These are phyloP conservation scores for Nematolebias whitei DNA, from an alignment of 2,113 vertebrate species.

Conservation along the genomic window DNA sequence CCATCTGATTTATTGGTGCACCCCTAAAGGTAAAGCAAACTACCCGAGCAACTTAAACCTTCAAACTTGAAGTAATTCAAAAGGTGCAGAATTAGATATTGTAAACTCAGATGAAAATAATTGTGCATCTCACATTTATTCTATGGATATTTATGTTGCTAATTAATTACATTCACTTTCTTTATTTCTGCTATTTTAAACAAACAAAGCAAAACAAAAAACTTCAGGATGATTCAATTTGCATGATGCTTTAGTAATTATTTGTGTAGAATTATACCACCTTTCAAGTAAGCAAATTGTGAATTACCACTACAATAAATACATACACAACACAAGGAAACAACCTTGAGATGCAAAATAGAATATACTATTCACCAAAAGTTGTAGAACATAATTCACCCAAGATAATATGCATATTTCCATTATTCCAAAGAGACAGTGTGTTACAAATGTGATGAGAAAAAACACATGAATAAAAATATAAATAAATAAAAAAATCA, in stretches of 20 bases:
- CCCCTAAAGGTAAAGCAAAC: no score
- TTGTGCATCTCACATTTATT: neutral
- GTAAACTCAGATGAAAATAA: no score
- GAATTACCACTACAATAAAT: neutral
- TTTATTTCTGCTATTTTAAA: no score
- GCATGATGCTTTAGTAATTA: neutral
- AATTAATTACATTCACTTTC: no score
- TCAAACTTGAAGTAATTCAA: no score
- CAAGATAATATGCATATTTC: neutral
- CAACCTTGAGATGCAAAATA: neutral
- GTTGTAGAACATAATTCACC: neutral
- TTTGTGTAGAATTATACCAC: neutral
- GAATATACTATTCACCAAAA: neutral
- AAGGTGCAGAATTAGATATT: no score
- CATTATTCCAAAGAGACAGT: neutral
- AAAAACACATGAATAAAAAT: no score
- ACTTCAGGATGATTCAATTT: neutral
- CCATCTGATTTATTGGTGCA: no score
- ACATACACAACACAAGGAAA: neutral
- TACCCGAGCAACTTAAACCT: no score
- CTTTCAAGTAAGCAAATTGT: neutral
- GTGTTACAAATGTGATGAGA: neutral
- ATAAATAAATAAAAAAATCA: no score
- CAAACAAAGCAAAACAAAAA: no score
- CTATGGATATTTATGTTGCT: neutral